Evolutionary conservation across 2,113 vertebrate genomes (phyloP).

Genomic region (Ochotona princeps): DNA sequence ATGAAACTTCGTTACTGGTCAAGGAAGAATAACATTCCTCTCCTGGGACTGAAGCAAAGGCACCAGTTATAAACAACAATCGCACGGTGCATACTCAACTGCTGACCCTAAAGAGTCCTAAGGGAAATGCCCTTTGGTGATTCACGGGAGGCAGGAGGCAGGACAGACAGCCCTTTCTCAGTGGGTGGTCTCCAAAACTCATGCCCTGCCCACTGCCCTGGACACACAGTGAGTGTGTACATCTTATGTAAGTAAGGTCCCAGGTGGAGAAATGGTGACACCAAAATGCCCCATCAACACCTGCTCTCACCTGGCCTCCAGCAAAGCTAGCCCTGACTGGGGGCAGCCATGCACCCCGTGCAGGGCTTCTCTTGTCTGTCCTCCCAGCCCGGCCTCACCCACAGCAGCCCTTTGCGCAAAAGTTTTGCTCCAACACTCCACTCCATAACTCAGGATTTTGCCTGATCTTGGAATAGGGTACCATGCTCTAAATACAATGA

Average conservation of each 20-base stretch:
- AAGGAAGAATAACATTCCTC: neutral
- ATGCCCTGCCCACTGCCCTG: too few relatives aligned
- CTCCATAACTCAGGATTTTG: neutral
- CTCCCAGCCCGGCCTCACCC: neutral
- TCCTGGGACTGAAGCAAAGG: neutral
- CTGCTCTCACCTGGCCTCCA: neutral
- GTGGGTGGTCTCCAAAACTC: neutral
- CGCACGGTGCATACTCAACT: neutral
- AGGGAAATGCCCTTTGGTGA: neutral
- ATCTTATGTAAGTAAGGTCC: neutral
- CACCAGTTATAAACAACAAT: neutral
- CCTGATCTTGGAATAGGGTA: neutral
- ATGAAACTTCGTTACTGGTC: neutral
- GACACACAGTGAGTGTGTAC: neutral
- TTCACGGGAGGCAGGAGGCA: neutral
- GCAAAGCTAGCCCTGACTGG: neutral
- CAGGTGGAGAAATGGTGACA: neutral
- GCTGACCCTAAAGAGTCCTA: neutral
- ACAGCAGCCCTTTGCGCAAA: neutral
- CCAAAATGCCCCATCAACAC: neutral
- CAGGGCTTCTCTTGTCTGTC: neutral
- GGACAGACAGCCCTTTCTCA: neutral
- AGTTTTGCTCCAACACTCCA: neutral
- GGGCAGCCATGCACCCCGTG: neutral
- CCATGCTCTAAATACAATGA: neutral